Base-by-base conservation (phyloP, 2,797 vertebrate species). In the Scolopax rusticola region DNA sequence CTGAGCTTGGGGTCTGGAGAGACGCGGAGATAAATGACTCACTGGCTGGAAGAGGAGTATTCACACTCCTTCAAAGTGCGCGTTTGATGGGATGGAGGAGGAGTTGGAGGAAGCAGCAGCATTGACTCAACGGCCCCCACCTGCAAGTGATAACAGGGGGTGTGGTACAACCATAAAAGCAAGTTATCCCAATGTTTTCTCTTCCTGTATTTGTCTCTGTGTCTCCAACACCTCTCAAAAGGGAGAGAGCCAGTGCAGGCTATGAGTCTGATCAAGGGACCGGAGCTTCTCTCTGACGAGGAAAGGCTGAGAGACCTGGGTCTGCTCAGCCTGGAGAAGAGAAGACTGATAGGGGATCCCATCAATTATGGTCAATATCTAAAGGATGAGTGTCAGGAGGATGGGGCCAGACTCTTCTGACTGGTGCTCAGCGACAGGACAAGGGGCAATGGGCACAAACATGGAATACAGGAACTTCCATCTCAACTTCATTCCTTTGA, bases 11-110 rank as follows among this genome's bases (percentile, higher is more conserved):
- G 11, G 7, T 45, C 19, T 74, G 61, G 21, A 27, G 7, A 15
- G 30, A 43, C 0, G 0, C 0, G 0, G 36, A 57, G 38, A 61
- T 43, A 32, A 84, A 73, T 14, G 27, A 12, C 56, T 90, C 11
- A 1, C 5, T 27, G 36, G 17, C 54, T 56, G 59, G 51, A 30
- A 83, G 54, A 78, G 60, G 11, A 51, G 13, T 41, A 27, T 50
- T 50, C 50, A 48, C 47, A 57, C 24, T 41, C 47, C 41, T 36
- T 27, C 54, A 24, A 68, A 73, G 48, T 8, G 15, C 28, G 11
- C 21, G 7, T 18, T 77, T 75, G 69, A 48, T 45, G 53, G 41
- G 33, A 4, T 43, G 60, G 41, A 92, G 38, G 20, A 32, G 32
- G 33, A 77, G 33, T 3, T 74, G 81, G 40, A 78, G 40, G 45